Conservation (phyloP, 2,888 invertebrate species). For the Parthenolecanium corni region DNA sequence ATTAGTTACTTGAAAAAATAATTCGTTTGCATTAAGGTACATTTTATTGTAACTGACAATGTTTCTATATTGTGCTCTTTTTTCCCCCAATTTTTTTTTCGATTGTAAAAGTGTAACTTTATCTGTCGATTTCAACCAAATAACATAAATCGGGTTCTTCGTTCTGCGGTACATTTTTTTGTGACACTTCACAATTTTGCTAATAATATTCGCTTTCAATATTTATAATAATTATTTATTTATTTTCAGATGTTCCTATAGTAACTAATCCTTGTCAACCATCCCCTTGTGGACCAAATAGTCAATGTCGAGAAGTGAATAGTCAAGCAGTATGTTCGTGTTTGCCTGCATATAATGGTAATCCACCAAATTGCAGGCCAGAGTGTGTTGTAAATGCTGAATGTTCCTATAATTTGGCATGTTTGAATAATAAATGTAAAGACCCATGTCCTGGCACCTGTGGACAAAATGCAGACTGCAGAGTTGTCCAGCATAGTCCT, state of each 20-base stretch:
- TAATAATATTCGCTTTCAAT: too few species aligned
- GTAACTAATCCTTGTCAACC: slow-evolving; percentile 36
- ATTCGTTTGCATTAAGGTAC: neutral
- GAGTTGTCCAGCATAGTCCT: slow-evolving; percentile 42
- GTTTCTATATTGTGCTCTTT: too few species aligned
- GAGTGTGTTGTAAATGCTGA: slow-evolving; percentile 42
- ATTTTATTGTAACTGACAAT: neutral
- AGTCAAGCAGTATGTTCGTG: slow-evolving; percentile 70
- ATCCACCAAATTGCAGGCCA: slow-evolving; percentile 50
- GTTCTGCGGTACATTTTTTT: too few species aligned
- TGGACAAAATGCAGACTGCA: slow-evolving; percentile 39
- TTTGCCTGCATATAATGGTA: slow-evolving; percentile 57
- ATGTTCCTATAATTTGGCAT: slow-evolving; percentile 49
- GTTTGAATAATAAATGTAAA: slow-evolving; percentile 40
- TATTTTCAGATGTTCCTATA: neutral
- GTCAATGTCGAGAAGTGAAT: slow-evolving; percentile 43
- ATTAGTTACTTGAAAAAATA: too few species aligned
- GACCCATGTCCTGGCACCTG: slow-evolving; percentile 40
- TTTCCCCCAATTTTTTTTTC: too few species aligned
- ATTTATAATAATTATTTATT: neutral
- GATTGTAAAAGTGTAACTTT: too few species aligned
- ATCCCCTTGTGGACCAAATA: slow-evolving; percentile 42
- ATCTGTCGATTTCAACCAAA: too few species aligned
- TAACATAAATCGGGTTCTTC: too few species aligned
- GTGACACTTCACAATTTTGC: too few species aligned